phyloP scores from a whole-genome alignment of 2,888 invertebrate species.

The Ferrisia virgata region DNA sequence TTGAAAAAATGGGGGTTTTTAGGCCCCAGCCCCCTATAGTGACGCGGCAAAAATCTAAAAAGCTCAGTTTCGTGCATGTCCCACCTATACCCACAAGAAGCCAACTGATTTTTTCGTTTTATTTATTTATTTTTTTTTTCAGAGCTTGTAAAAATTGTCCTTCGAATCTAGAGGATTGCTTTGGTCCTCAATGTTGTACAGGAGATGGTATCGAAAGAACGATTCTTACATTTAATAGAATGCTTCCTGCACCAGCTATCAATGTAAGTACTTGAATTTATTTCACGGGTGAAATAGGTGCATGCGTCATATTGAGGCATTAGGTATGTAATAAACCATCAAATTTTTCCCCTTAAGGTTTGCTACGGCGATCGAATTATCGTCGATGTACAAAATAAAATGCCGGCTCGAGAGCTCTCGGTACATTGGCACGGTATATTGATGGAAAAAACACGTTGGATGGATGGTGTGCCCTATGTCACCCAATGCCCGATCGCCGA shows the following conservation, averaged over 20 bases:
- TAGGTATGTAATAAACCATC: background rate
- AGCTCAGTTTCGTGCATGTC: too few relatives aligned
- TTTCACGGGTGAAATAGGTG: too few relatives aligned
- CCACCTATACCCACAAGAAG: too few relatives aligned
- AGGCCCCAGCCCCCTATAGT: too few relatives aligned
- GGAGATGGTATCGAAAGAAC: slow-evolving; percentile 48
- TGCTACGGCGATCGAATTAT: slow-evolving; percentile 62
- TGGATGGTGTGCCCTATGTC: slow-evolving; percentile 76
- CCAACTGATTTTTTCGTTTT: background rate
- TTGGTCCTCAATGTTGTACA: slow-evolving; percentile 46
- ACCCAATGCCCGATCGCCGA: slow-evolving; percentile 72
- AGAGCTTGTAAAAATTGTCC: slow-evolving; percentile 48
- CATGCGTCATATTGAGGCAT: too few relatives aligned
- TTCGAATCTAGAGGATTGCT: slow-evolving; percentile 46
- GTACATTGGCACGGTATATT: slow-evolving; percentile 74
- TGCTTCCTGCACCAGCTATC: background rate
- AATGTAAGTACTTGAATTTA: background rate
- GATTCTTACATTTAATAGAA: slow-evolving; percentile 35
- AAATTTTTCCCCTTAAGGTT: slow-evolving; percentile 45
- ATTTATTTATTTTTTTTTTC: background rate
- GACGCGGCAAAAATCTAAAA: too few relatives aligned
- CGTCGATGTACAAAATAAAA: slow-evolving; percentile 68
- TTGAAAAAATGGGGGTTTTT: too few relatives aligned
- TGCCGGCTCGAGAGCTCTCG: slow-evolving; percentile 65
- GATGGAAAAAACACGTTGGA: slow-evolving; percentile 64